Evolutionary conservation across 1,140 invertebrate genomes (phyloP).

Genomic region (Zaprionus ghesquierei): DNA sequence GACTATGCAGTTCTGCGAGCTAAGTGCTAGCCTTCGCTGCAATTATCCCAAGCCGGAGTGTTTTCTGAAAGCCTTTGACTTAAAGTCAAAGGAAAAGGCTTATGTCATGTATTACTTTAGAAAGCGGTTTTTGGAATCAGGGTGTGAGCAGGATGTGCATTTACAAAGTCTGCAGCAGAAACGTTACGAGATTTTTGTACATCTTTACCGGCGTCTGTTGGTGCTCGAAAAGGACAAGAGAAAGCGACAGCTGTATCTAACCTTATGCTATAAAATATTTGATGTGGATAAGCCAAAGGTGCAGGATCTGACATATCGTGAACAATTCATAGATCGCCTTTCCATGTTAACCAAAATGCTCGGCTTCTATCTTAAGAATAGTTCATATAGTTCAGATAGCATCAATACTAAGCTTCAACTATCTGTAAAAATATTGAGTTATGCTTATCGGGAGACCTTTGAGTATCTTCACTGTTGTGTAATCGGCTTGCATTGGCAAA

Average conservation of each 20-base stretch:
- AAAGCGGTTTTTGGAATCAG: neutral
- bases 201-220: constrained; percentile 28
- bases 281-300: neutral
- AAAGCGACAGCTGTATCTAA: neutral
- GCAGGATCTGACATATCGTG: neutral
- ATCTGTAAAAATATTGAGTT: neutral
- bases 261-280: constrained; percentile 30
- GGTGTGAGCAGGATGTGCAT: neutral
- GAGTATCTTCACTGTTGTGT: neutral
- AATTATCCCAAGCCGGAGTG: neutral
- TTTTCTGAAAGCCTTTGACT: neutral
- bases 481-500: neutral
- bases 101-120: constrained; percentile 12
- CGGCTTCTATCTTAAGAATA: neutral
- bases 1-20: neutral
- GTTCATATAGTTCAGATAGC: neutral
- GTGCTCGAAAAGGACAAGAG: constrained; percentile 3
- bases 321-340: constrained; percentile 6
- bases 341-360: neutral
- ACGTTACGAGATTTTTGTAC: constrained; percentile 22
- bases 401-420: neutral
- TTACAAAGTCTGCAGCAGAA: neutral
- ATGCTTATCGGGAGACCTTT: neutral
- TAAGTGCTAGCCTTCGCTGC: constrained; percentile 1
- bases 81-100: neutral